Evolutionary conservation across 2,113 vertebrate species (phyloP), one percentile per base, ranked within the genome.

Genomic region (Rafetus swinhoei): DNA sequence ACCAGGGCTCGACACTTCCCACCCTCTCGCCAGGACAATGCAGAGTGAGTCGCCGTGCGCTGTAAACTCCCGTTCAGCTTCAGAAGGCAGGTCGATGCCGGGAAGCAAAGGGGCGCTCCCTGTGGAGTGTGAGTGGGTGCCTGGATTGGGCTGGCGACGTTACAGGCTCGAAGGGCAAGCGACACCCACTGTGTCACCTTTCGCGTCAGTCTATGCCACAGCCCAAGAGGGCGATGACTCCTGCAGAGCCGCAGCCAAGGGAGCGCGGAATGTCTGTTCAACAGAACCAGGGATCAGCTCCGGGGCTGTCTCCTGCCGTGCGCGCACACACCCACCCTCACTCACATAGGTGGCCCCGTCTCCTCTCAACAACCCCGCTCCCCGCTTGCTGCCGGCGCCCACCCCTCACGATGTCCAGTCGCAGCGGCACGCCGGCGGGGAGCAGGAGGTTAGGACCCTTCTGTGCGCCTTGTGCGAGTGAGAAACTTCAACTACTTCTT

Each of bases 331-430:
- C 13, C 55, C 39, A 56, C 55, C 15, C 54, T 19, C 18, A 57
- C 21, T 3, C 56, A 9, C 59, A 10, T 10, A 10, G 59, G 0
- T 1, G 0, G 22, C 39, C 0, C 27, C n/a, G 0, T 3, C 35
- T 79, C 85, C 81, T 1, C 0, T 3, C 29, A 18, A 69, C 39
- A 45, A 3, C 53, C 53, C 9, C 53, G 2, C 53, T 54, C 53
- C 53, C 53, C 53, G 13, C 13, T 54, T 54, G 39, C 53, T 11
- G 53, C 53, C 9, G 53, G 81, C 7, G 9, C 88, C 4, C 1
- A 13, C 54, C 0, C 0, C 74, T 9, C 50, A 19, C 12, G n/a
- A 16, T 72, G 65, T 39, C 69, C 35, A 2, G 5, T 18, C 18
- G 5, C 69, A 39, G 19, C 35, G 29, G 16, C 14, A 7, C 29